phyloP scores from a whole-genome alignment of 2,888 invertebrate species.

The Pandemis corylana region DNA sequence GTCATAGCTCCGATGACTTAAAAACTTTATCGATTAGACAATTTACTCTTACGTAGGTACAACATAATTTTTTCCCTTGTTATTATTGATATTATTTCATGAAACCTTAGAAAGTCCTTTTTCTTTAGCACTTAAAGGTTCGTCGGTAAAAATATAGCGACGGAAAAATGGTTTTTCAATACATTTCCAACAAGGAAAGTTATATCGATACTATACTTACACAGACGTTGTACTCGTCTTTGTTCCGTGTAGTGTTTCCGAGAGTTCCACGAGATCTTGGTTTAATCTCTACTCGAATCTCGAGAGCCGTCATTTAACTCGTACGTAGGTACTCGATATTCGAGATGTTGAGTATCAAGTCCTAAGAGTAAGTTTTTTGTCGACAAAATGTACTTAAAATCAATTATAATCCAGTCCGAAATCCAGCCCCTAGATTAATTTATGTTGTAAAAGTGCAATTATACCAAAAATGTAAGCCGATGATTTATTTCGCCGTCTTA shows the following conservation, averaged over 20 bases:
- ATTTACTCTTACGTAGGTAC: too few relatives aligned
- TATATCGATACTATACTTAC: not conserved
- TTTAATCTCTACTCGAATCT: slow-evolving; percentile 20
- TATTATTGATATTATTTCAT: too few relatives aligned
- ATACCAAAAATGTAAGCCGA: not conserved
- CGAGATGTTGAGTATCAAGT: not conserved
- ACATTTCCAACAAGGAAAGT: slow-evolving; percentile 27
- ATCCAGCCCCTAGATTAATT: too few relatives aligned
- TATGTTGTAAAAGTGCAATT: not conserved
- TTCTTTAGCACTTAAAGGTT: not conserved
- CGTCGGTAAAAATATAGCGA: slow-evolving; percentile 2
- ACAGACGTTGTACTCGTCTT: slow-evolving; percentile 27
- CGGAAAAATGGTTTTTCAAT: slow-evolving; percentile 27
- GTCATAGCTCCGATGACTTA: not conserved
- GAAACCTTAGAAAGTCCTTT: too few relatives aligned
- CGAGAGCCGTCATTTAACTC: slow-evolving; percentile 18
- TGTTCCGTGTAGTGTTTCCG: slow-evolving; percentile 31
- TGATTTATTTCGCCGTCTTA: not conserved
- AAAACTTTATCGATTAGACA: too few relatives aligned
- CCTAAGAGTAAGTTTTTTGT: too few relatives aligned
- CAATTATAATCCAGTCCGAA: too few relatives aligned
- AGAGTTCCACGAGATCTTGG: slow-evolving; percentile 11
- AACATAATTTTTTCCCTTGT: too few relatives aligned
- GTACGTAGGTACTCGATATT: not conserved
- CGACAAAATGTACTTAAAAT: too few relatives aligned